Conservation (phyloP, 2,888 invertebrate genomes). For the Tinea pellionella region DNA sequence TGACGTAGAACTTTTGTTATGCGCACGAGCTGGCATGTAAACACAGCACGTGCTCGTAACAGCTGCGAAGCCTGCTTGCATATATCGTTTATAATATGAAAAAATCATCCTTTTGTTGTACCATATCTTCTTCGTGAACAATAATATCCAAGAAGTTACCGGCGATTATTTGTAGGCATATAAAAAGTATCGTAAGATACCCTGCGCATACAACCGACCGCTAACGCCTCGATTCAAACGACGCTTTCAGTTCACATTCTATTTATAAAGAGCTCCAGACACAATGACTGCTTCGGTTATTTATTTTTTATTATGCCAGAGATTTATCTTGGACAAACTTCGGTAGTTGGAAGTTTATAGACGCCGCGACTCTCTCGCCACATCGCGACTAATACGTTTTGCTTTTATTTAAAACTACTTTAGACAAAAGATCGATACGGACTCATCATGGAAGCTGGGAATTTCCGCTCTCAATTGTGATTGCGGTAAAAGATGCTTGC, state of each 20-base stretch:
- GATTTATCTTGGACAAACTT: slow-evolving; percentile 6
- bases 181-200: not conserved
- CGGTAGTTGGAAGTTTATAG: not conserved
- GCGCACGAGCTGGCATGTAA: not conserved
- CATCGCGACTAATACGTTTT: not conserved
- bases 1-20: not conserved
- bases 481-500: too few species aligned
- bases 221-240: not conserved
- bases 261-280: slow-evolving; percentile 20
- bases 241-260: slow-evolving; percentile 16
- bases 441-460: not conserved
- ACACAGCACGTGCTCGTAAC: slow-evolving; percentile 28
- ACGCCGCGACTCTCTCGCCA: slow-evolving; percentile 1
- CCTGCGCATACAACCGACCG: not conserved
- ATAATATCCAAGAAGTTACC: too few species aligned
- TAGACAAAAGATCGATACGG: not conserved
- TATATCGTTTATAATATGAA: not conserved
- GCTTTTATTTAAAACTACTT: slow-evolving; percentile 6
- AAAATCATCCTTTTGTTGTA: not conserved
- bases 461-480: not conserved
- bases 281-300: slow-evolving; percentile 17
- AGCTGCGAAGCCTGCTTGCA: slow-evolving; percentile 23
- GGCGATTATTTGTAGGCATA: not conserved
- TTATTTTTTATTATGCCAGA: slow-evolving; percentile 9
- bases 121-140: not conserved